Evolutionary conservation across 2,113 vertebrate species (phyloP).

Genomic region (Cathartes aura): DNA sequence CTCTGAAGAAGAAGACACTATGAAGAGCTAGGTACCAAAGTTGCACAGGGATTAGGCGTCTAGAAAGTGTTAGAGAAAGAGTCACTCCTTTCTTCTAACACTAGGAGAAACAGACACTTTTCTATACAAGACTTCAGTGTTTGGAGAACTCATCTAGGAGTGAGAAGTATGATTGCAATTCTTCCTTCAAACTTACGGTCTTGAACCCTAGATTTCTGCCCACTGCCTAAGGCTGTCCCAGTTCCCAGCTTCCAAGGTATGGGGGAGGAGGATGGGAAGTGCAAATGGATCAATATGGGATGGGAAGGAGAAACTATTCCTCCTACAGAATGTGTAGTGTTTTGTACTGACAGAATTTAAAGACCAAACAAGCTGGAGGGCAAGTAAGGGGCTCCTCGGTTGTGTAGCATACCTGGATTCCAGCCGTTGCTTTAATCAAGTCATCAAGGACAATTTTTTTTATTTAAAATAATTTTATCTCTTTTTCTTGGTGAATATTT

Average conservation of each 20-base stretch:
- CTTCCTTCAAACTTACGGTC: not conserved
- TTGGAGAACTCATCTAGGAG: not conserved
- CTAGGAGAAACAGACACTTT: not conserved
- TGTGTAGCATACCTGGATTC: not conserved
- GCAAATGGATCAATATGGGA: not conserved
- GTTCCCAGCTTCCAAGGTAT: not conserved
- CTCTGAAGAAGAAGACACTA: not conserved
- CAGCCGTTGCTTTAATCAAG: not conserved
- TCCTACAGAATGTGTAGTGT: not conserved
- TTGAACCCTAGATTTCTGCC: not conserved
- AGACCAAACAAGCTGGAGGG: not conserved
- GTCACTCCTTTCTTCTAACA: not conserved
- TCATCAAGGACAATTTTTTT: not conserved
- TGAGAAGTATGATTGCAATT: not conserved
- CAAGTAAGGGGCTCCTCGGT: not conserved
- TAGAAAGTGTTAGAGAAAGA: not conserved
- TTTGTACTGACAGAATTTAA: not conserved
- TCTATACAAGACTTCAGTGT: not conserved
- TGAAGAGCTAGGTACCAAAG: not conserved
- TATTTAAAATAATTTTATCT: not conserved
- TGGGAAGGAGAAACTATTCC: not conserved
- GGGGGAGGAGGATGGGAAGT: not conserved
- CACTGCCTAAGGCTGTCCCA: not conserved
- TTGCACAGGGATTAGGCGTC: not conserved
- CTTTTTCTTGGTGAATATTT: not conserved